These are phyloP conservation scores for Australoheros facetus DNA, from an alignment of 2,797 vertebrate genomes.

Conservation along the genomic window DNA sequence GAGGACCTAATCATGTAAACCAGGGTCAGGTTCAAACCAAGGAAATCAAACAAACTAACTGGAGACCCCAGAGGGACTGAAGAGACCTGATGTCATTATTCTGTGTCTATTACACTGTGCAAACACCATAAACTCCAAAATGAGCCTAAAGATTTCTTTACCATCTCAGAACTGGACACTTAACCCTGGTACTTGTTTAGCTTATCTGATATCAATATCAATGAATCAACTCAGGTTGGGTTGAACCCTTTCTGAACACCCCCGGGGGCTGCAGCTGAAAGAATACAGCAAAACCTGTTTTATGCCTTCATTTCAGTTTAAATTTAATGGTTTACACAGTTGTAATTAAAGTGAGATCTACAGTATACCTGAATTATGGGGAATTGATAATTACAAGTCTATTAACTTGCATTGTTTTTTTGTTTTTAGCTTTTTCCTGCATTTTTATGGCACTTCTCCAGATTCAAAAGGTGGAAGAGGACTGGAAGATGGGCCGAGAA, in stretches of 20 bases:
- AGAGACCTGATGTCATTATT: too few species aligned
- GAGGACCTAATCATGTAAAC: too few species aligned
- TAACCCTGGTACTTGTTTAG: background rate
- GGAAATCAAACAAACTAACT: too few species aligned
- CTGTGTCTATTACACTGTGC: background rate
- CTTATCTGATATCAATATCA: too few species aligned
- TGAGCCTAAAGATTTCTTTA: too few species aligned
- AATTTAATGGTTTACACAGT: background rate
- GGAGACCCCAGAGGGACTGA: too few species aligned
- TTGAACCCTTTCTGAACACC: too few species aligned
- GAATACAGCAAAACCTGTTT: too few species aligned
- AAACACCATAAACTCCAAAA: background rate
- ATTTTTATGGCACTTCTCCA: background rate
- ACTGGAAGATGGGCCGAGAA: background rate
- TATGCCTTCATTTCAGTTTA: background rate
- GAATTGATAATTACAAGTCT: background rate
- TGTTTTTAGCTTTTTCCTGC: background rate
- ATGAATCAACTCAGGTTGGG: too few species aligned
- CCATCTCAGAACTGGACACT: too few species aligned
- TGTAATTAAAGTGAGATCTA: background rate
- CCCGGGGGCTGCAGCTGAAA: too few species aligned
- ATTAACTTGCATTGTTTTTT: fast-evolving
- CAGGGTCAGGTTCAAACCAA: too few species aligned
- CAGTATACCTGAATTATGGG: background rate
- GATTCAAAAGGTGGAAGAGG: background rate